Base-by-base conservation (phyloP, 2,797 vertebrate genomes). In the Gastrophryne carolinensis region DNA sequence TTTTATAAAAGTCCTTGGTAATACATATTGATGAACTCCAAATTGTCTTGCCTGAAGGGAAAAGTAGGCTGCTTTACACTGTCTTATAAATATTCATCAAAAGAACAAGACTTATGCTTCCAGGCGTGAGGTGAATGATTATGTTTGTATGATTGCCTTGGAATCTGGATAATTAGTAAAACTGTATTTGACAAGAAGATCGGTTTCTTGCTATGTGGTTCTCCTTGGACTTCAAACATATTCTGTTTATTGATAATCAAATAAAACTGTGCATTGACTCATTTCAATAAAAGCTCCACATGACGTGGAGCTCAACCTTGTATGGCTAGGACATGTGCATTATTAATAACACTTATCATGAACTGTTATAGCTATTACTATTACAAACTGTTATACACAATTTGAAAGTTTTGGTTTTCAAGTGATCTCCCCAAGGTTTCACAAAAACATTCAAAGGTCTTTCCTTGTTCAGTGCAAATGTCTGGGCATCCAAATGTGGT, bases 11-110 rank as follows among this genome's bases (percentile, higher is more conserved):
- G 93, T 95, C 93, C 92, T 95, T 92, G 90, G 92, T 94, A 96
- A 96, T 96, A 91, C 93, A 96, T 95, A 96, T 93, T 96, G 94
- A 96, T 96, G 95, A 95, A 95, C 94, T 95, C 92, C 94, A 96
- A 96, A 96, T 95, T 93, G 93, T 95, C 93, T 94, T 92, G 92
- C 94, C 93, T 93, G 89, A 88, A 93, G 94, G 92, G 89, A 94
- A 87, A 90, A 92, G 92, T 92, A 88, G 89, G 89, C 91, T 92
- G 89, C 92, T 95, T 95, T 92, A 93, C 92, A 90, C 92, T 90
- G 87, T 85, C 84, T 93, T 91, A 95, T 95, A 95, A 95, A 96
- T 95, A 96, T 95, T 95, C 93, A 96, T 94, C 85, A 93, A 89
- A 89, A 87, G 88, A 92, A 90, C 87, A 90, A 83, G 88, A 90